Base-by-base conservation (phyloP, 2,888 invertebrate genomes). In the Rhynchonema sp. region DNA sequence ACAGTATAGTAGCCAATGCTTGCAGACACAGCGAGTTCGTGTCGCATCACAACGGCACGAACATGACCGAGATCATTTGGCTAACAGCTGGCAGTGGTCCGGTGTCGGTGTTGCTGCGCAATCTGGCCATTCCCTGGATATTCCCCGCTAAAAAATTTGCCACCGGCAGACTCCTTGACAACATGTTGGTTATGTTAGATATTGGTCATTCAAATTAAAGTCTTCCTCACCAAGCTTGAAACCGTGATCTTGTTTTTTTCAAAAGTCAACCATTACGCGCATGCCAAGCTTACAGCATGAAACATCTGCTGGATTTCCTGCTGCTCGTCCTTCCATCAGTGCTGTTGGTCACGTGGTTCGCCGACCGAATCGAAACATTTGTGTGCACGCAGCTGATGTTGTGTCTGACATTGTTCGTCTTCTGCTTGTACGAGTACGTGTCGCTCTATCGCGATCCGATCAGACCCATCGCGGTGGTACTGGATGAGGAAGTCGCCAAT, bases 281-380 rank as follows among this genome's bases (percentile, higher is more conserved):
- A n/a, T n/a, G n/a, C n/a, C n/a, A n/a, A n/a, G n/a, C n/a, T 60
- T 69, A 62, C 57, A 69, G 70, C 65, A 60, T 62, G 29, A 68
- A 68, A 61, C 66, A 67, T 49, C 29, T 64, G 13, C 55, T 65
- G n/a, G 69, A 70, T 59, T 64, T 64, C 54, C n/a, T 61, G 3
- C 60, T 69, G 20, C 55, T 66, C 27, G 63, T 67, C 22, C n/a
- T 65, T 22, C 67, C 69, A 1, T 60, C 63, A 1, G 56, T 68
- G 6, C 55, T 67, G 1, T 26, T 62, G 1, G 56, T 64, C 52
- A 67, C 67, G 0, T 28, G 65, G 6, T 62, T 65, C 25, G 58
- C 65, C 1, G 61, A 64, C 25, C 62, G 56, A 22, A 25, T 63
- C n/a, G 20, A 46, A 1, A 30, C 54, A n/a, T 46, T 65, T 2